Evolutionary conservation across 2,797 vertebrate genomes (phyloP).

Genomic region (Cyclura pinguis): DNA sequence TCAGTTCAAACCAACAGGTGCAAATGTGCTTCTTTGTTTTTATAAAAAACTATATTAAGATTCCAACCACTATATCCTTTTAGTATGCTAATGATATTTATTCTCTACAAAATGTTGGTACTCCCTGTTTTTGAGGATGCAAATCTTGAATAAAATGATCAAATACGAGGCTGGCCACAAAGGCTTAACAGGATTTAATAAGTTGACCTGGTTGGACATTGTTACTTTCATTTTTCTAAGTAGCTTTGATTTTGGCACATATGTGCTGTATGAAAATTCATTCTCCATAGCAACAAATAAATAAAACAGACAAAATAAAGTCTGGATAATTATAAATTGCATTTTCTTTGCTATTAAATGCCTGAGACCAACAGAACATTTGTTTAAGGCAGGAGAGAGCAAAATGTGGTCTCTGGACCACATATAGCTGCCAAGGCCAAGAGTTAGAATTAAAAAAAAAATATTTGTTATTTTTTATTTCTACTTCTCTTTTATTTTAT

Average conservation of each 20-base stretch:
- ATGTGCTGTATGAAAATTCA: neutral
- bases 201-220: neutral
- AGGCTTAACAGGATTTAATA: neutral
- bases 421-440: too few relatives aligned
- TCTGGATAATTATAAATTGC: neutral
- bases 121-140: neutral
- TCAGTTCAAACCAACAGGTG: constrained; percentile 80
- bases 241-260: neutral
- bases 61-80: constrained; percentile 35
- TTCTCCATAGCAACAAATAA: neutral
- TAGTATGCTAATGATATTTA: constrained; percentile 11
- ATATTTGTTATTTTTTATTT: too few relatives aligned
- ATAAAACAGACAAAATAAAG: neutral
- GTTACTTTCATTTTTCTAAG: neutral
- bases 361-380: too few relatives aligned
- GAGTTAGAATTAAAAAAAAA: too few relatives aligned
- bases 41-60: constrained; percentile 43
- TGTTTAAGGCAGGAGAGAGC: neutral
- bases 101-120: neutral
- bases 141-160: neutral
- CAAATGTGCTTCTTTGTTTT: constrained; percentile 18
- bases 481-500: too few relatives aligned
- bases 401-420: too few relatives aligned
- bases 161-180: neutral
- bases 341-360: neutral